These are phyloP conservation scores for Centropyge bicolor DNA, from an alignment of 2,797 vertebrate species.

Conservation along the genomic window DNA sequence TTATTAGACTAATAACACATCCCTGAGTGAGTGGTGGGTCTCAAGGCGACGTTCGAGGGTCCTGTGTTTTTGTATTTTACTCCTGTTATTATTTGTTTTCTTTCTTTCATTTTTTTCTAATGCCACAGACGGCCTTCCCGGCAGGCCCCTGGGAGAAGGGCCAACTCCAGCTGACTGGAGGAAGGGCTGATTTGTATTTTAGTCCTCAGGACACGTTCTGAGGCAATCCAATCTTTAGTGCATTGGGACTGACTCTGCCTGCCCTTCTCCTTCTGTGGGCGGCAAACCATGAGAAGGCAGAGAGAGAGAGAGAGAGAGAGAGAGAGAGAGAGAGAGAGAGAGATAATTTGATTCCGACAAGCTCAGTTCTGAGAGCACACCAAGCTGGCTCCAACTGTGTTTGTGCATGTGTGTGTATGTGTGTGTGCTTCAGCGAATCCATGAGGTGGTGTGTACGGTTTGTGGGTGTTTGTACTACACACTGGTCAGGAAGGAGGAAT, in stretches of 20 bases:
- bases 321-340: constrained; percentile 21
- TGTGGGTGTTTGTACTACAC: constrained; percentile 72
- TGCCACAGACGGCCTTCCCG: constrained; percentile 75
- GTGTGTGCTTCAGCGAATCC: constrained; percentile 47
- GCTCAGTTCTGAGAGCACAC: constrained; percentile 63
- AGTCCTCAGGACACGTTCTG: constrained; percentile 75
- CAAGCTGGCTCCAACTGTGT: constrained; percentile 59
- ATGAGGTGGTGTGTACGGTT: constrained; percentile 60
- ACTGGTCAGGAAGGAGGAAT: constrained; percentile 52
- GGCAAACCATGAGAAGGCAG: constrained; percentile 69
- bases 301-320: constrained; percentile 38
- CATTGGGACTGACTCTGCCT: constrained; percentile 75
- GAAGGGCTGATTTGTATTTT: constrained; percentile 79
- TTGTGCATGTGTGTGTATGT: constrained; percentile 37
- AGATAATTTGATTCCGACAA: constrained; percentile 69
- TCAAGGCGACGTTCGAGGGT: constrained; percentile 28
- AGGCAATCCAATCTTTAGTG: constrained; percentile 80
- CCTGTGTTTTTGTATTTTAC: constrained; percentile 14
- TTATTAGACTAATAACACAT: constrained; percentile 64
- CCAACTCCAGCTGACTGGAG: constrained; percentile 79
- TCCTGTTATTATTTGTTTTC: constrained; percentile 58
- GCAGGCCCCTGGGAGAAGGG: constrained; percentile 76
- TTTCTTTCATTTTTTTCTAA: constrained; percentile 35
- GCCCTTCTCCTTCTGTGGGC: constrained; percentile 81
- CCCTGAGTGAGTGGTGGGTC: constrained; percentile 27